Evolutionary conservation across 2,113 vertebrate species (phyloP).

Genomic region (Podocnemis expansa): DNA sequence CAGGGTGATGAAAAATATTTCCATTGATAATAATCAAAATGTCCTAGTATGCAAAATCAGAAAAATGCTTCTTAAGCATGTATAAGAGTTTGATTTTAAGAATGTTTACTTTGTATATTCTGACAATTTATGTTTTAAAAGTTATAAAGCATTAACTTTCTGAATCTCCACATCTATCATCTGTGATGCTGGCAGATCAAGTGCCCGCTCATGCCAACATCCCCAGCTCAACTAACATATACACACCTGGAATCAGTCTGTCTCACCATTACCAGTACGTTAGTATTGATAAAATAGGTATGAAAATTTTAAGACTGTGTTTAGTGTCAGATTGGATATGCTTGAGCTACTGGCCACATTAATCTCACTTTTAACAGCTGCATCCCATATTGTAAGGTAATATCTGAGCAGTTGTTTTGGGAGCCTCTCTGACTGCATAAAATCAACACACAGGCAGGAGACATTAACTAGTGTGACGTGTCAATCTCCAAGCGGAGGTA

Average conservation of each 20-base stretch:
- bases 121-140: not conserved
- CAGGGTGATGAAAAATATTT: not conserved
- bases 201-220: not conserved
- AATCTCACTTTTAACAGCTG: not conserved
- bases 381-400: not conserved
- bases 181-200: not conserved
- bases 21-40: not conserved
- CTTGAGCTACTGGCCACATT: not conserved
- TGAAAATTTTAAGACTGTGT: not conserved
- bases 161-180: not conserved
- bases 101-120: not conserved
- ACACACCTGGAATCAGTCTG: not conserved
- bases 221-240: not conserved
- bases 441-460: not conserved
- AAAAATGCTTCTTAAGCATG: not conserved
- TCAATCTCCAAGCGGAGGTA: not conserved
- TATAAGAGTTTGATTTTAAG: not conserved
- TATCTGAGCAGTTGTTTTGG: not conserved
- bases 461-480: not conserved
- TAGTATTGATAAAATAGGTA: not conserved
- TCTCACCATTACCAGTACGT: not conserved
- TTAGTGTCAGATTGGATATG: not conserved
- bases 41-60: not conserved
- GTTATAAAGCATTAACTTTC: not conserved
- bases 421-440: not conserved